These are phyloP conservation scores for Drosophila neotestacea DNA, from an alignment of 2,888 invertebrate genomes.

Conservation along the genomic window DNA sequence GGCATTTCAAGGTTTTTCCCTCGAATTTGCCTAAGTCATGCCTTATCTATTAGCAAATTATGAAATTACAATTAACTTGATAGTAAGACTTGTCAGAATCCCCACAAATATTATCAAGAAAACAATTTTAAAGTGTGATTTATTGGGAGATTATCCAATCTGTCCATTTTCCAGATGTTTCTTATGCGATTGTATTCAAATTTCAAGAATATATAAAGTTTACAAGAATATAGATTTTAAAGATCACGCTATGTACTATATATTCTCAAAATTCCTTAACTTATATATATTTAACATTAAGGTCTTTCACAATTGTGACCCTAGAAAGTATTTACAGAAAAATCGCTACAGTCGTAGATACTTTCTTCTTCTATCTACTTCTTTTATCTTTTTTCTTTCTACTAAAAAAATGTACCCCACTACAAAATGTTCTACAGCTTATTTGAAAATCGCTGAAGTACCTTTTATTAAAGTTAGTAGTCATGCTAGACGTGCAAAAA, in stretches of 20 bases:
- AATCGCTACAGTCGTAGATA: no score
- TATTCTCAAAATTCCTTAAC: no score
- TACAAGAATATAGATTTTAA: no score
- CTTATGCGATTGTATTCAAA: not conserved
- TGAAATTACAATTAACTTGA: conserved; percentile 4
- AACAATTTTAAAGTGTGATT: not conserved
- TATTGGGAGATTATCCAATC: not conserved
- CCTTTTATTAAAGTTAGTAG: not conserved
- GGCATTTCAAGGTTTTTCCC: conserved; percentile 10
- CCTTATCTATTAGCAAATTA: conserved; percentile 10
- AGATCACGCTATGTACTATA: no score
- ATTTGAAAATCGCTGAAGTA: not conserved
- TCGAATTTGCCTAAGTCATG: conserved; percentile 4
- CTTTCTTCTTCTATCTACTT: no score
- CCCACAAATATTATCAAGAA: not conserved
- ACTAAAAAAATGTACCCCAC: no score
- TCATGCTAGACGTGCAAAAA: conserved; percentile 6
- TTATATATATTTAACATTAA: no score
- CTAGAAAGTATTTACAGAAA: not conserved
- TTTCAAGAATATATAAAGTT: not conserved
- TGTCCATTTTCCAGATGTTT: not conserved
- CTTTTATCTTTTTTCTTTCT: no score
- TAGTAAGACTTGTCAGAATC: not conserved
- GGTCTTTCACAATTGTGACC: no score
- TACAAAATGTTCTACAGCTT: no score